Evolutionary conservation across 2,113 vertebrate genomes (phyloP).

Genomic region (Scomber colias): DNA sequence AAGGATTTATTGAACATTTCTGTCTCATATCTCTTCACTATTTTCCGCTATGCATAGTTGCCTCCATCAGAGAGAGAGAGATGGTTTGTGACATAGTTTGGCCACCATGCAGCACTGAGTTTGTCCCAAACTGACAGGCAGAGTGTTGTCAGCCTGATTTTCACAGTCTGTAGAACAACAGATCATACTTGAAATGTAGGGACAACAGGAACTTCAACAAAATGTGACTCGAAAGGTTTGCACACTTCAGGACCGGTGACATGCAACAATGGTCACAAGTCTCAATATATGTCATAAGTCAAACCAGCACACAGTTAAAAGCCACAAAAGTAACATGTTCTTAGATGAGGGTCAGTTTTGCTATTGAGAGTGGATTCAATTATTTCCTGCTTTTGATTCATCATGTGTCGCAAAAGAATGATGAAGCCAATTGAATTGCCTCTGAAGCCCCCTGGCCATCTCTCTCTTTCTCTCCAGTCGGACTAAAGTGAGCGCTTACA

Average conservation of each 20-base stretch:
- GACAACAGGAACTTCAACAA: background rate
- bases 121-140: background rate
- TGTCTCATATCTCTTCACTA: too few species aligned
- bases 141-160: constrained; percentile 28
- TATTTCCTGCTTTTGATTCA: constrained; percentile 19
- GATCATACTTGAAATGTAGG: background rate
- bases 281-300: too few species aligned
- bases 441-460: constrained; percentile 4
- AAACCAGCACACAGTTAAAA: background rate
- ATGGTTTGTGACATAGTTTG: too few species aligned
- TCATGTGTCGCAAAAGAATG: background rate
- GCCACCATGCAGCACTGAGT: background rate
- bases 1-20: too few species aligned
- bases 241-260: too few species aligned
- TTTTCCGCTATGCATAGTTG: too few species aligned
- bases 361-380: constrained; percentile 24
- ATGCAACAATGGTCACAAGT: too few species aligned
- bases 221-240: background rate
- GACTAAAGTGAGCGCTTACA: constrained; percentile 22
- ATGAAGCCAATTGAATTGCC: constrained; percentile 18
- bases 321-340: background rate
- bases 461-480: background rate
- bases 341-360: background rate
- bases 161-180: constrained; percentile 3
- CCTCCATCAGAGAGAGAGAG: too few species aligned